These are phyloP conservation scores for Ctenopoma kingsleyae DNA, from an alignment of 2,797 vertebrate genomes.

Conservation along the genomic window DNA sequence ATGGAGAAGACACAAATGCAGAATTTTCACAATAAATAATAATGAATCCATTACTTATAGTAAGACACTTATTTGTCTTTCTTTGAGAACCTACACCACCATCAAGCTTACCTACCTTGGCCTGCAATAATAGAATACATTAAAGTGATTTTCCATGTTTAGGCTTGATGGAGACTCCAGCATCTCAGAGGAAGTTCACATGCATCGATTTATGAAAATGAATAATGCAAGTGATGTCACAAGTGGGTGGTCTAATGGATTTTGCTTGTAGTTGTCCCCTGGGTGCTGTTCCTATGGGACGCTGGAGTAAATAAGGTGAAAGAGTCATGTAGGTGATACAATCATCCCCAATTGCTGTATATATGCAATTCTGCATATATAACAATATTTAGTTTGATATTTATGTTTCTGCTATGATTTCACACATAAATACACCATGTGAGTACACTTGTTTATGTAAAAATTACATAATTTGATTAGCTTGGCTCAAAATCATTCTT, in stretches of 20 bases:
- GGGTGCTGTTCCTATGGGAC: slow-evolving; percentile 25
- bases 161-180: slow-evolving; percentile 25
- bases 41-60: background rate
- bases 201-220: slow-evolving; percentile 59
- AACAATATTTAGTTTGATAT: slow-evolving; percentile 5
- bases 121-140: slow-evolving; percentile 23
- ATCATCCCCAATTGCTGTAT: slow-evolving; percentile 4
- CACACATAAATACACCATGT: background rate
- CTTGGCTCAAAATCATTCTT: slow-evolving; percentile 5
- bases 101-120: background rate
- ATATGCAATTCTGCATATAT: background rate
- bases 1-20: background rate
- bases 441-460: background rate
- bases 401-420: slow-evolving; percentile 8
- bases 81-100: too few species aligned
- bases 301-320: slow-evolving; percentile 34
- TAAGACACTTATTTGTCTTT: background rate
- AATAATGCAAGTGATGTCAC: slow-evolving; percentile 64
- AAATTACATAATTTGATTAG: slow-evolving; percentile 10
- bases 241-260: slow-evolving; percentile 54
- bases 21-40: background rate
- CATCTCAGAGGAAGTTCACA: slow-evolving; percentile 32
- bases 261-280: slow-evolving; percentile 33
- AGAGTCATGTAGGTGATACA: slow-evolving; percentile 5
- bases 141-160: slow-evolving; percentile 63